These are phyloP conservation scores for Scopus umbretta DNA, from an alignment of 2,113 vertebrate species.

Conservation along the genomic window DNA sequence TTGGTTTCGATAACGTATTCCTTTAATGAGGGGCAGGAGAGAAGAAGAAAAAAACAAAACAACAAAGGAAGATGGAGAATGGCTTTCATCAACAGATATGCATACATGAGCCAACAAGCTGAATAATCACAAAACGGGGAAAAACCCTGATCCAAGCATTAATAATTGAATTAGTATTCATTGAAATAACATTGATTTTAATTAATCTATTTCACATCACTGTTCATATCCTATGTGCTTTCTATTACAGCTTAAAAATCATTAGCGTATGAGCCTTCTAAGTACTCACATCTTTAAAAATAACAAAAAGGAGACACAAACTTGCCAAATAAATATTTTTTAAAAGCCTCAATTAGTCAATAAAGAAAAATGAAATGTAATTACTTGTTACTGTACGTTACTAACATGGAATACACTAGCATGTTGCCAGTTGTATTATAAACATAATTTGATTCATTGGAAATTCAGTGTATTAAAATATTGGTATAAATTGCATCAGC, in stretches of 20 bases:
- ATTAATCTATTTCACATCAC: slow-evolving; percentile 69
- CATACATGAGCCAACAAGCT: slow-evolving; percentile 55
- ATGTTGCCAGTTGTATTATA: background rate
- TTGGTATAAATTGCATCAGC: background rate
- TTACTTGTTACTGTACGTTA: background rate
- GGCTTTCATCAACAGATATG: slow-evolving; percentile 75
- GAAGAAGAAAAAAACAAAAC: slow-evolving; percentile 33
- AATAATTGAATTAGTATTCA: slow-evolving; percentile 71
- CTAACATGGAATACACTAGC: background rate
- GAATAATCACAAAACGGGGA: slow-evolving; percentile 64
- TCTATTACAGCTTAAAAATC: slow-evolving; percentile 48
- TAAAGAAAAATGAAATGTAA: slow-evolving; percentile 31
- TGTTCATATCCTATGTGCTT: slow-evolving; percentile 45
- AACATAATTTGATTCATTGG: background rate
- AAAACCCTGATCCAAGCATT: slow-evolving; percentile 69
- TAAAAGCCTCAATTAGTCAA: background rate
- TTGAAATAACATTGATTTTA: slow-evolving; percentile 70
- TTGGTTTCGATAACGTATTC: slow-evolving; percentile 46
- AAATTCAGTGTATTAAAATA: slow-evolving; percentile 16
- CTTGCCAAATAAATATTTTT: slow-evolving; percentile 29
- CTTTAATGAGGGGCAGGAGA: slow-evolving; percentile 45
- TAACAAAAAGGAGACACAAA: slow-evolving; percentile 24
- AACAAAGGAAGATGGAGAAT: slow-evolving; percentile 63
- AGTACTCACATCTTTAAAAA: slow-evolving; percentile 38
- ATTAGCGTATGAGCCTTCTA: slow-evolving; percentile 33